Evolutionary conservation across 2,888 invertebrate genomes (phyloP).

Genomic region (Xestia xanthographa): DNA sequence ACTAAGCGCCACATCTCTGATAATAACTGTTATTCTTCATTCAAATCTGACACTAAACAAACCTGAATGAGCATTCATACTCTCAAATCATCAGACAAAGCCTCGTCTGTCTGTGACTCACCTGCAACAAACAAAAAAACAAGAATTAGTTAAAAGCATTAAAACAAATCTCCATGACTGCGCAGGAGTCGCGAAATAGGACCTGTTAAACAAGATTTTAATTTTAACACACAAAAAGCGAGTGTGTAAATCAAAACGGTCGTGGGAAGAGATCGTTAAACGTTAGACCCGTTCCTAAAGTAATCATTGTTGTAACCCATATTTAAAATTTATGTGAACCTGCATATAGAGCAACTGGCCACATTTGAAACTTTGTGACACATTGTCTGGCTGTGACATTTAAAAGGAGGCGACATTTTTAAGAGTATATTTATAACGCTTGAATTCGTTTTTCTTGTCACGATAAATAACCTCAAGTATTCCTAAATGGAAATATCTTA

Average conservation of each 20-base stretch:
- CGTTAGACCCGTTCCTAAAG: slow-evolving; percentile 48
- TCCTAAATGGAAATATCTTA: not conserved
- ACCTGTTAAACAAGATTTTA: slow-evolving; percentile 51
- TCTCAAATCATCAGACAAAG: slow-evolving; percentile 20
- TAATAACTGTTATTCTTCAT: not conserved
- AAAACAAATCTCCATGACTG: slow-evolving; percentile 35
- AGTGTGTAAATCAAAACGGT: slow-evolving; percentile 62
- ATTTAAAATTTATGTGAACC: slow-evolving; percentile 45
- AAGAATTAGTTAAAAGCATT: slow-evolving; percentile 56
- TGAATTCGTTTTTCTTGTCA: not conserved
- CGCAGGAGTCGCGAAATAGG: slow-evolving; percentile 53
- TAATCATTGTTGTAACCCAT: slow-evolving; percentile 51
- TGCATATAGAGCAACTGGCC: slow-evolving; percentile 36
- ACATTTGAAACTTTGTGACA: slow-evolving; percentile 28
- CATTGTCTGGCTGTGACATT: slow-evolving; percentile 28
- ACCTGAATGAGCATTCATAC: slow-evolving; percentile 26
- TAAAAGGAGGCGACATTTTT: not conserved
- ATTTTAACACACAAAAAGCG: slow-evolving; percentile 55
- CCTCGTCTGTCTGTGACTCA: slow-evolving; percentile 63
- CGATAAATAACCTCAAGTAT: not conserved
- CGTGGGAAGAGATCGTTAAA: slow-evolving; percentile 65
- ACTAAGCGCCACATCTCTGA: not conserved
- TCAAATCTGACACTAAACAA: slow-evolving; percentile 14
- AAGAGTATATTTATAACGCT: not conserved
- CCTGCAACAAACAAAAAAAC: slow-evolving; percentile 74